Percentiles rank a stretch among this genome's conserved stretches.
These are phyloP conservation scores for Sebastes flavidus DNA, from an alignment of 2,797 vertebrate species.

Conservation along the genomic window DNA sequence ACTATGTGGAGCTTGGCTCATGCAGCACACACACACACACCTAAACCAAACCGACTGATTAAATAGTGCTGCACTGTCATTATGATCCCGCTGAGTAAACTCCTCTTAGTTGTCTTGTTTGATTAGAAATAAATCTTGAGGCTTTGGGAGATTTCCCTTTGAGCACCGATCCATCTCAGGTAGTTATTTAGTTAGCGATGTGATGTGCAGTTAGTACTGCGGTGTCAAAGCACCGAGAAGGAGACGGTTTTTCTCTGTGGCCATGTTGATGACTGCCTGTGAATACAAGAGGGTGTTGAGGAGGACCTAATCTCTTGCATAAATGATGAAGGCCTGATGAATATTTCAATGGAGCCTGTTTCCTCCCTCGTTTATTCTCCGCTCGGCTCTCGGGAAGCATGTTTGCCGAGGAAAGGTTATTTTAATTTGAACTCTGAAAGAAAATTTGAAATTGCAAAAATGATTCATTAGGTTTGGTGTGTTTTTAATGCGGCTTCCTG, in stretches of 20 bases:
- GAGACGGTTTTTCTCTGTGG: slow-evolving; percentile 53
- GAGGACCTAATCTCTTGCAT: slow-evolving; percentile 86
- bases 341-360: slow-evolving; percentile 85
- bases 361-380: slow-evolving; percentile 75
- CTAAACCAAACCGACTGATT: slow-evolving; percentile 79
- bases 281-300: slow-evolving; percentile 80
- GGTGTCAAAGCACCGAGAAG: slow-evolving; percentile 29
- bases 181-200: slow-evolving; percentile 71
- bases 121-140: slow-evolving; percentile 83
- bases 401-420: slow-evolving; percentile 83
- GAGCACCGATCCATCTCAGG: slow-evolving; percentile 58
- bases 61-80: slow-evolving; percentile 76
- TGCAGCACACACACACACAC: slow-evolving; percentile 75
- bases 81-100: slow-evolving; percentile 67
- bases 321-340: slow-evolving; percentile 86
- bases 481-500: slow-evolving; percentile 32
- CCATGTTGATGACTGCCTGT: slow-evolving; percentile 74
- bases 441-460: slow-evolving; percentile 78
- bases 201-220: slow-evolving; percentile 50
- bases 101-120: slow-evolving; percentile 80
- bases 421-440: slow-evolving; percentile 82
- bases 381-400: slow-evolving; percentile 67
- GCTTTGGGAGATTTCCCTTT: slow-evolving; percentile 76
- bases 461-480: slow-evolving; percentile 75
- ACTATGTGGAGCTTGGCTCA: slow-evolving; percentile 74